Conservation (phyloP, 2,888 invertebrate genomes). For the Chloroclystis v-ata region DNA sequence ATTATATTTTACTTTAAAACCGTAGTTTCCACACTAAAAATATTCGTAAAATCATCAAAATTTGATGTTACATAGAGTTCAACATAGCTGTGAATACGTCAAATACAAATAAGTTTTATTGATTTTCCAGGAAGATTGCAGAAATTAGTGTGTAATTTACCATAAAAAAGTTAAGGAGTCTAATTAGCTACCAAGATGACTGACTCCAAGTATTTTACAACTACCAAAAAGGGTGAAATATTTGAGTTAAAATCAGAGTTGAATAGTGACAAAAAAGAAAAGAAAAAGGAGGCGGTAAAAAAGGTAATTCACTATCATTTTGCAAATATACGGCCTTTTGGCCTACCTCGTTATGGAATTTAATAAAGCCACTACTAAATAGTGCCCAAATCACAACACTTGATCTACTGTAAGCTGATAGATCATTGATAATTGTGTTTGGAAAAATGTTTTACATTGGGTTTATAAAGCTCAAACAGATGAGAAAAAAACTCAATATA, state of each 20-base stretch:
- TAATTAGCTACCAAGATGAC: slow-evolving; percentile 83
- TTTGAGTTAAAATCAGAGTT: slow-evolving; percentile 99
- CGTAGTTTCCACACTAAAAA: background rate
- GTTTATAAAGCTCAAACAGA: too few relatives aligned
- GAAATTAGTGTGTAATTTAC: slow-evolving; percentile 6
- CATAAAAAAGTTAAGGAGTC: slow-evolving; percentile 12
- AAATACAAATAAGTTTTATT: slow-evolving; percentile 21
- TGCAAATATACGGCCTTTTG: too few relatives aligned
- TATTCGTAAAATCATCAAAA: slow-evolving; percentile 11
- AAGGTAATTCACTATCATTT: too few relatives aligned
- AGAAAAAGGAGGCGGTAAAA: slow-evolving; percentile 99
- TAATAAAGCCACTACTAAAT: too few relatives aligned
- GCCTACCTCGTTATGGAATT: too few relatives aligned
- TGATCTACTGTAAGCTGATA: too few relatives aligned
- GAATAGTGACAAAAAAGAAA: slow-evolving; percentile 99
- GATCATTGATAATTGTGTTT: too few relatives aligned
- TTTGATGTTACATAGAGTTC: background rate
- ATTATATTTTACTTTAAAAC: too few relatives aligned
- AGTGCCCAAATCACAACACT: too few relatives aligned
- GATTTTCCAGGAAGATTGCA: slow-evolving; percentile 24
- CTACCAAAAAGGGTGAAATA: slow-evolving; percentile 99
- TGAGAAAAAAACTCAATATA: too few relatives aligned
- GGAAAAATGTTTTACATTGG: too few relatives aligned
- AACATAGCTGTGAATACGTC: slow-evolving; percentile 8
- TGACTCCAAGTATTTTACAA: slow-evolving; percentile 99